phyloP scores from a whole-genome alignment of 37 sponge, comb jelly and placozoan genomes.

The Agelas oroides region DNA sequence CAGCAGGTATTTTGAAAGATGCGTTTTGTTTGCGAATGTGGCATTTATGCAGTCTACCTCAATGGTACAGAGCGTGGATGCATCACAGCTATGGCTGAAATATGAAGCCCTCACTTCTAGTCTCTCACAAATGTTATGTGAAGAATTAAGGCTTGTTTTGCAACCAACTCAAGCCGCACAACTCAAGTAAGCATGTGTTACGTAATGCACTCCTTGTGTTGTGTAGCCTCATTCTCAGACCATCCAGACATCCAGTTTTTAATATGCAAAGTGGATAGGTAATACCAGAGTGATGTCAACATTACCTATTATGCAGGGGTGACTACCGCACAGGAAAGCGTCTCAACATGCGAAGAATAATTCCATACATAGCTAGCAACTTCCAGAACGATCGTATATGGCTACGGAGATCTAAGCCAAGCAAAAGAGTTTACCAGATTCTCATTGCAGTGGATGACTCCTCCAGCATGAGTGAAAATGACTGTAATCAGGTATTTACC shows the following conservation, averaged over 20 bases:
- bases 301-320: constrained; percentile 56
- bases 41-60: neutral
- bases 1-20: neutral
- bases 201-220: too few relatives aligned
- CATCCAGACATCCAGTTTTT: too few relatives aligned
- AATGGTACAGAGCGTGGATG: neutral
- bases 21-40: neutral
- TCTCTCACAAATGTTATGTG: constrained; percentile 83
- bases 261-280: neutral
- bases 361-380: constrained; percentile 97
- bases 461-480: constrained; percentile 82
- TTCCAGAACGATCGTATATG: constrained; percentile 97
- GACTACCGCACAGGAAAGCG: constrained; percentile 95
- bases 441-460: constrained; percentile 96
- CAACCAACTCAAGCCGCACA: constrained; percentile 91
- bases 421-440: constrained; percentile 89
- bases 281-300: too few relatives aligned
- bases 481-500: constrained; percentile 67
- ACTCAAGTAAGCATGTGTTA: constrained; percentile 79
- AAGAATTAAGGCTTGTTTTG: constrained; percentile 85
- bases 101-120: constrained; percentile 62
- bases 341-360: constrained; percentile 92
- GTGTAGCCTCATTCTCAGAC: too few relatives aligned
- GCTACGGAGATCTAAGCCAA: constrained; percentile 91
- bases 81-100: constrained; percentile 68